Conservation (phyloP, 1,140 invertebrate genomes). For the Chlorops oryzae region DNA sequence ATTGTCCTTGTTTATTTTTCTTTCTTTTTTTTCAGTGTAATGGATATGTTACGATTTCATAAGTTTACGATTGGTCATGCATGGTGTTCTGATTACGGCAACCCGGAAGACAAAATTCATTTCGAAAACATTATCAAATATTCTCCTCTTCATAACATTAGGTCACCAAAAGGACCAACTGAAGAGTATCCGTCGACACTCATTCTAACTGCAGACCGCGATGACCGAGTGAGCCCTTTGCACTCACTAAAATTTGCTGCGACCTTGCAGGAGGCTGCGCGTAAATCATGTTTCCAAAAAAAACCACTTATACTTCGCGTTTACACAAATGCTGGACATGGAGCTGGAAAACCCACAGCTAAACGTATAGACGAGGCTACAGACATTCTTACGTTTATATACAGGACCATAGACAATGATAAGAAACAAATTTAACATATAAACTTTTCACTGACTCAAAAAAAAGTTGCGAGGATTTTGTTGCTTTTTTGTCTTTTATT, state of each 20-base stretch:
- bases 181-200: slow-evolving; percentile 85
- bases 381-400: slow-evolving; percentile 82
- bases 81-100: slow-evolving; percentile 95
- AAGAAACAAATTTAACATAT: too few relatives aligned
- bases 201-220: slow-evolving; percentile 92
- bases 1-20: too few relatives aligned
- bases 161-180: slow-evolving; percentile 53
- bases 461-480: too few relatives aligned
- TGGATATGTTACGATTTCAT: slow-evolving; percentile 96
- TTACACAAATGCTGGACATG: slow-evolving; percentile 95
- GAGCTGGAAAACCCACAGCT: slow-evolving; percentile 87
- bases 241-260: slow-evolving; percentile 95
- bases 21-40: slow-evolving; percentile 62
- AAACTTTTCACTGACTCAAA: too few relatives aligned
- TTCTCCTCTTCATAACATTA: slow-evolving; percentile 93
- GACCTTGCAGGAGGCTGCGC: slow-evolving; percentile 74
- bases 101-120: slow-evolving; percentile 78
- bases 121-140: slow-evolving; percentile 87
- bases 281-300: slow-evolving; percentile 59
- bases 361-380: slow-evolving; percentile 76
- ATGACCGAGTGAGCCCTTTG: slow-evolving; percentile 92
- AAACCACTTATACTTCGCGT: slow-evolving; percentile 85
- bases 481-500: too few relatives aligned
- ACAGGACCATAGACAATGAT: slow-evolving; percentile 60
- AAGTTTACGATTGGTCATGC: slow-evolving; percentile 97